Evolutionary conservation across 2,797 vertebrate species (phyloP).

Genomic region (Ctenopoma multispine): DNA sequence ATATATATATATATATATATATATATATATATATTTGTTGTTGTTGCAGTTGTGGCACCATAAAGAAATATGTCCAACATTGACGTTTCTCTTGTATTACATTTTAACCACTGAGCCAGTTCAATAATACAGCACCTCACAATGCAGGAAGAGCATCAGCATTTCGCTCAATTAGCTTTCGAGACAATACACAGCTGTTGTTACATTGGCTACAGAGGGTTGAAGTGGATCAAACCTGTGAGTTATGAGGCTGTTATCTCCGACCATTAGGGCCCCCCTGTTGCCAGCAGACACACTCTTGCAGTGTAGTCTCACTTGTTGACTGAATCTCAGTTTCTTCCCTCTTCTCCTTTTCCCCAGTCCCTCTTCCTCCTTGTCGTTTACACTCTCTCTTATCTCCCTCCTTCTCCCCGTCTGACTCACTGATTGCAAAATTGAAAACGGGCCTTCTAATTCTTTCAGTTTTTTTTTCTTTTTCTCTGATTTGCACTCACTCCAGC

Average conservation of each 20-base stretch:
- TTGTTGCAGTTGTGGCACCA: too few species aligned
- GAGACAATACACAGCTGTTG: slow-evolving; percentile 29
- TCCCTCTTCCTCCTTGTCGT: slow-evolving; percentile 22
- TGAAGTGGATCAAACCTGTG: slow-evolving; percentile 56
- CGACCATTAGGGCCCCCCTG: slow-evolving; percentile 35
- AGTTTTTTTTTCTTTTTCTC: slow-evolving; percentile 8
- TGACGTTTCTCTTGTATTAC: slow-evolving; percentile 4
- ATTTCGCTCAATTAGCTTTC: slow-evolving; percentile 37
- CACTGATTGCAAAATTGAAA: slow-evolving; percentile 54
- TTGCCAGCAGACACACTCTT: slow-evolving; percentile 46
- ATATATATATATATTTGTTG: slow-evolving; percentile 1
- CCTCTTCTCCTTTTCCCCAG: slow-evolving; percentile 22
- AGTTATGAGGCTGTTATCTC: slow-evolving; percentile 63
- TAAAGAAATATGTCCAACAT: neutral
- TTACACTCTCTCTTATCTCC: slow-evolving; percentile 46
- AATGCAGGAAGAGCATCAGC: neutral
- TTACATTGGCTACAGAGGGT: slow-evolving; percentile 13
- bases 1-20: too few species aligned
- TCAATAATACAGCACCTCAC: neutral
- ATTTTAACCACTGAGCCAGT: slow-evolving; percentile 2
- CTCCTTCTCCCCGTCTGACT: slow-evolving; percentile 33
- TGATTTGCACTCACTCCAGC: slow-evolving; percentile 23
- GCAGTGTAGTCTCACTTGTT: slow-evolving; percentile 47
- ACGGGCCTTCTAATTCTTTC: slow-evolving; percentile 45
- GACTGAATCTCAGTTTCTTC: slow-evolving; percentile 38